Evolutionary conservation across 2,888 invertebrate species (phyloP), one percentile per base, ranked within the genome.

Genomic region (Calameuta idolon): DNA sequence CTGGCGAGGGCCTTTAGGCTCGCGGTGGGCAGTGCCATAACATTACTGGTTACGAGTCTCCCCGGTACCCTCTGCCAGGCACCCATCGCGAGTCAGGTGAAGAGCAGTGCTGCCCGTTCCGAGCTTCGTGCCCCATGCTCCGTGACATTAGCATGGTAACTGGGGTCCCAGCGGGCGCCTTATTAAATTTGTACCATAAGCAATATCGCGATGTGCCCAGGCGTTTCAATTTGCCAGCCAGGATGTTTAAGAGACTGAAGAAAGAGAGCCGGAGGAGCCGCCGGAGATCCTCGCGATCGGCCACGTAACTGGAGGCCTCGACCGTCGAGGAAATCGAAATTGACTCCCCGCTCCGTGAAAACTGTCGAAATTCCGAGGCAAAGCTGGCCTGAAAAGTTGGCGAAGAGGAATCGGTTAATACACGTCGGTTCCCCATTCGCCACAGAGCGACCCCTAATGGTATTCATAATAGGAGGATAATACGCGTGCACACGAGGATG

Each of bases 131-230:
- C 40, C 40, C 40, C 40, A 15, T 40, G 40, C 40, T 40, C 40
- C 40, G 86, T 86, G 87, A 88, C 87, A 89, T 89, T 89, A 88
- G 87, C 87, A 89, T 88, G 87, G 88, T 87, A 89, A 89, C 87
- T 86, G 86, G 86, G 81, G 83, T 85, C 85, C 80, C 89, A 88
- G 89, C 87, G 84, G 89, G 88, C 87, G 87, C 86, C 86, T 89
- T 88, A 88, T 89, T 88, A 89, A 89, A 88, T 89, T 89, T 87
- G 85, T 87, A 86, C 87, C 87, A 86, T 83, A 82, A 87, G 87
- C 85, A 83, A 85, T 85, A 87, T 87, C 85, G 83, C 80, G 84
- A 86, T 85, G 82, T 81, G 81, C 83, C 82, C 84, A 74, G 85
- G 84, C 85, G 84, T 87, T 87, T 87, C 87, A 87, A 87, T 87